Evolutionary conservation across 1,140 invertebrate genomes (phyloP), one percentile per base, ranked within the genome.

Genomic region (Asobara japonica): DNA sequence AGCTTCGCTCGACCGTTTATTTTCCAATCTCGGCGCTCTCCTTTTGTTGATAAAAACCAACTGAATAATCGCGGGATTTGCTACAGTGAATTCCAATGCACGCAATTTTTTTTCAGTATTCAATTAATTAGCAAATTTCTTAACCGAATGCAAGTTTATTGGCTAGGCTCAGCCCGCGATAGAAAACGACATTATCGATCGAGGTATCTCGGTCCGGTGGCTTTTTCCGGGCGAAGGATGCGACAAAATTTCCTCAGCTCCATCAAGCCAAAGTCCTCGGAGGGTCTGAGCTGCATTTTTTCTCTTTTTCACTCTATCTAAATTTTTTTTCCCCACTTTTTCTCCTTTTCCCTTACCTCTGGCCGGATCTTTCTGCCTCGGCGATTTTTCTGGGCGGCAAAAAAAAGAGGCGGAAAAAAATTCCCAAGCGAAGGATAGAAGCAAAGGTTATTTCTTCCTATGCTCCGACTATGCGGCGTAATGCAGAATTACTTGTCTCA

Each of bases 381-480:
- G 45, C 45, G 18, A 51, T 51, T 51, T 51, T 51, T n/a, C 45
- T 51, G 22, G 45, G 45, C 18, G 16, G 8, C 18, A n/a, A 51
- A 6, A n/a, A 18, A 51, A 25, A 16, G n/a, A 45, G 3, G 45
- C n/a, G 20, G 45, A 51, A 6, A 18, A 51, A 51, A 51, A 51
- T 51, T 51, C 45, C 45, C 45, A 3, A 51, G 45, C 45, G 8
- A 20, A 20, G 22, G 45, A 20, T 51, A 51, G 45, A 51, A 25
- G 45, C 36, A 41, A 41, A 51, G 20, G 45, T 20, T 51, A 51
- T 51, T 18, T 25, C 45, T 51, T 18, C 16, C 45, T 3, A 51
- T 51, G 70, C 70, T 65, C 61, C 65, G 69, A 29, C 18, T 65
- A 64, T 71, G 69, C 69, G 69, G 62, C 61, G 69, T 56, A 71